Base-by-base conservation (phyloP, 2,888 invertebrate genomes). In the Caenorhabditis parvicauda region DNA sequence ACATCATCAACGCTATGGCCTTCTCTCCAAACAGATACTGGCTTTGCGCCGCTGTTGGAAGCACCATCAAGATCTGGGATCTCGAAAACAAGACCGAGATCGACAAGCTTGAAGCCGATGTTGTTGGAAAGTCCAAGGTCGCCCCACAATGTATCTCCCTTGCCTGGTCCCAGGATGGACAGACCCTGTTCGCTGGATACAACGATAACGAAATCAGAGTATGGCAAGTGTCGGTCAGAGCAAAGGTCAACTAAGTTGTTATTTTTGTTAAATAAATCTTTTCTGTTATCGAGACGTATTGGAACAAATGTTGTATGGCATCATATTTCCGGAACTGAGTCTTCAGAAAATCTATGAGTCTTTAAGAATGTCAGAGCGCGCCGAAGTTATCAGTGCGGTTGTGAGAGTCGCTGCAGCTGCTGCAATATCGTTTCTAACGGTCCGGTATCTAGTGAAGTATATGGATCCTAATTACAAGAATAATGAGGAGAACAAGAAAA, bases 51-150 rank as follows among this genome's bases (percentile, higher is more conserved):
- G 98, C 98, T 22, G 95, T 91, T 81, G 96, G 96, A 77, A 91
- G 94, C 67, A 90, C 90, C 76, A 95, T 98, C 83, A 95, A 94
- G 86, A 96, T 98, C 83, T 98, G 96, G 96, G 96, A 99, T 86
- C 87, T 98, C 84, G 96, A 98, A 86, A 93, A 92, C 86, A 98
- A 98, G 87, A 92, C 93, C 83, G 92, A 95, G 87, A 95, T 98
- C 72, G 96, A 98, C 84, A 96, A 98, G 84, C 87, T 98, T 71
- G 89, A 89, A 81, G 92, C 94, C n/a, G 96, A 96, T 82, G 90
- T 95, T 74, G 89, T 92, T 64, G 50, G 51, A 54, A 47, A 54
- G 32, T 46, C 91, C 72, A n/a, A n/a, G n/a, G n/a, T n/a, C n/a
- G n/a, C n/a, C n/a, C 94, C 96, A 43, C 91, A 92, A 83, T 98